Percentiles rank a stretch among this genome's conserved stretches.
phyloP scores from a whole-genome alignment of 2,797 vertebrate genomes.

The Taenioides sp. region DNA sequence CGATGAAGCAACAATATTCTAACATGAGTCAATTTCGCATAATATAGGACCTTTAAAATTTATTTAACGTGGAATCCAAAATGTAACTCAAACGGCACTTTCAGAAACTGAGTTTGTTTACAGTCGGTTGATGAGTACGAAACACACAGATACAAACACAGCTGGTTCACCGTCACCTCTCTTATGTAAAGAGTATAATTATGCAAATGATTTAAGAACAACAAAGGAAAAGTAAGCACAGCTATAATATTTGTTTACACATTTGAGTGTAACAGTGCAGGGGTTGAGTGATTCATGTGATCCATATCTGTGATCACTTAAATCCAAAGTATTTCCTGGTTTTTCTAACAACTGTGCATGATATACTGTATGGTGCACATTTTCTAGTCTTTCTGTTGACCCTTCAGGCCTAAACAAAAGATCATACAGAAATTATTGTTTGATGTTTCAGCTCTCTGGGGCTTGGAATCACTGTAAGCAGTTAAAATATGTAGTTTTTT shows the following conservation, averaged over 20 bases:
- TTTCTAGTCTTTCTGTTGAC: not conserved
- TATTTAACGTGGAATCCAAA: too few species aligned
- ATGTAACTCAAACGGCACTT: too few species aligned
- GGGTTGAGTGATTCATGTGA: not conserved
- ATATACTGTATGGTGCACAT: not conserved
- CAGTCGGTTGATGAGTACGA: too few species aligned
- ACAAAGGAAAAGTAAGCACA: not conserved
- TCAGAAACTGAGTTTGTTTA: too few species aligned
- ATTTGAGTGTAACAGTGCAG: not conserved
- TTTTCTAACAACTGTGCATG: not conserved
- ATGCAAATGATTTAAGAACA: not conserved
- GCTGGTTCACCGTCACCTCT: not conserved
- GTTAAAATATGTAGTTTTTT: not conserved
- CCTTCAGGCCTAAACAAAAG: constrained; percentile 11
- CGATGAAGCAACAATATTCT: too few species aligned
- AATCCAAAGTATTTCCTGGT: not conserved
- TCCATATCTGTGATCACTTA: not conserved
- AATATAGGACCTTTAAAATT: too few species aligned
- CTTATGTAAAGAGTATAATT: constrained; percentile 1
- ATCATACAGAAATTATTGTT: not conserved
- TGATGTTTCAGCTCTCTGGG: not conserved
- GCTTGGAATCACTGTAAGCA: not conserved
- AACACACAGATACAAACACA: not conserved
- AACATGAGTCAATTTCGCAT: too few species aligned
- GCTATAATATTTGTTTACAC: not conserved